Base-by-base conservation (phyloP, 2,888 invertebrate species). In the Chloroclystis v-ata region DNA sequence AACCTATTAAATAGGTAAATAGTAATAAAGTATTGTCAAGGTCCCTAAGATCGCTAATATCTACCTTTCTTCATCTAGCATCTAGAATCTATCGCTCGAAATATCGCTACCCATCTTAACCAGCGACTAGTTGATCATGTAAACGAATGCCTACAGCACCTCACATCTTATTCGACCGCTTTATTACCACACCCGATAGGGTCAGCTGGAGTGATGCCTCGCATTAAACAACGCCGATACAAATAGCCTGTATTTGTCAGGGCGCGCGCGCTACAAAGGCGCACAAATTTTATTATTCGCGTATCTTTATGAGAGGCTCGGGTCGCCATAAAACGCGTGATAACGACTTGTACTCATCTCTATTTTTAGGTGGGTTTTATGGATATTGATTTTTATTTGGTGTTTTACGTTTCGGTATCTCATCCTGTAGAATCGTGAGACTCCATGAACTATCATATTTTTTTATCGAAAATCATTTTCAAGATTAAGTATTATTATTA, bases 221-320 rank as follows among this genome's bases (percentile, higher is more conserved):
- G 37, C 42, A 40, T 42, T 49, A 37, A 49, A 29, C 29, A 28
- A 30, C 29, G 28, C 11, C 29, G 45, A 40, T 43, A 50, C 39
- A 46, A 51, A 52, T 33, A 40, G 24, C 51, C 20, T 37, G 43
- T 47, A 42, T 52, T 47, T 51, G 50, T 54, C 48, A 47, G 37
- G 45, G 38, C 54, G 50, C 43, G 52, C 28, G 52, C 48, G 41
- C 43, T 39, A 54, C 48, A 57, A 55, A 54, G 48, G 48, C 50
- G 48, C 52, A 56, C 56, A 53, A 44, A 53, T 58, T 57, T 59
- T 62, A 57, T 54, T 54, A 53, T 53, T 46, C 39, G 40, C 54
- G 51, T 83, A 83, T 80, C 81, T 83, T 83, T 83, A 83, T 70
- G 66, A 69, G 64, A 54, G 61, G 70, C 74, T 74, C 71, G 70